phyloP scores from a whole-genome alignment of 2,797 vertebrate species.

The Cyprinella venusta region DNA sequence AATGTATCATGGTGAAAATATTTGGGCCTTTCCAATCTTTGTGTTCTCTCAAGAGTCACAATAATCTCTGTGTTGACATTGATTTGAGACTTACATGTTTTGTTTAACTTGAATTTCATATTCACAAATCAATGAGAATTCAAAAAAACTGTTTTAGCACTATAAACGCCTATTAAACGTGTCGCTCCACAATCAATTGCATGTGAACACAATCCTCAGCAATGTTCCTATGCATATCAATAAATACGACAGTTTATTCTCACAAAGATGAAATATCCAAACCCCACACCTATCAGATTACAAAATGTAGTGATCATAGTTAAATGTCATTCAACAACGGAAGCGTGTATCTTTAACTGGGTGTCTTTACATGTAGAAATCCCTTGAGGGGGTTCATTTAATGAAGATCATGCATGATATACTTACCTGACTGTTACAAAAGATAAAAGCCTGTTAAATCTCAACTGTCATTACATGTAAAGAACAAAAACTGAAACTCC shows the following conservation, averaged over 20 bases:
- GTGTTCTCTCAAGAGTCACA: background rate
- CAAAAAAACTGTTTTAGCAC: background rate
- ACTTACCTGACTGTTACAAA: constrained; percentile 1
- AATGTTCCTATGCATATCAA: background rate
- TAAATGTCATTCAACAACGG: constrained; percentile 25
- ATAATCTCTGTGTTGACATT: background rate
- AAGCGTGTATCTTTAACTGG: background rate
- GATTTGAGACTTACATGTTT: background rate
- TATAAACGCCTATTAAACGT: background rate
- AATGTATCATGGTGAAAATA: background rate
- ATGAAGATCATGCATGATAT: constrained; percentile 11
- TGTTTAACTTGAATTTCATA: background rate
- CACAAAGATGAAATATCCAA: constrained; percentile 37
- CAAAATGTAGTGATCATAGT: constrained; percentile 8
- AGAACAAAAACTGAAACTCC: background rate
- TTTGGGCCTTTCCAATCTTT: background rate
- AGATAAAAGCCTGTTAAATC: constrained; percentile 6
- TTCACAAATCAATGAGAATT: background rate
- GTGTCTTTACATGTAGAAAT: constrained; percentile 28
- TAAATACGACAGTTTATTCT: background rate
- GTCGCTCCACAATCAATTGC: background rate
- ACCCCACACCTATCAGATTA: constrained; percentile 35
- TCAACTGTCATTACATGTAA: background rate
- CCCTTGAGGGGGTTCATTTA: background rate
- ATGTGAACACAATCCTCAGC: background rate